phyloP scores from a whole-genome alignment of 53 echinoderm and acorn worm species.

The Mesocentrotus franciscanus region DNA sequence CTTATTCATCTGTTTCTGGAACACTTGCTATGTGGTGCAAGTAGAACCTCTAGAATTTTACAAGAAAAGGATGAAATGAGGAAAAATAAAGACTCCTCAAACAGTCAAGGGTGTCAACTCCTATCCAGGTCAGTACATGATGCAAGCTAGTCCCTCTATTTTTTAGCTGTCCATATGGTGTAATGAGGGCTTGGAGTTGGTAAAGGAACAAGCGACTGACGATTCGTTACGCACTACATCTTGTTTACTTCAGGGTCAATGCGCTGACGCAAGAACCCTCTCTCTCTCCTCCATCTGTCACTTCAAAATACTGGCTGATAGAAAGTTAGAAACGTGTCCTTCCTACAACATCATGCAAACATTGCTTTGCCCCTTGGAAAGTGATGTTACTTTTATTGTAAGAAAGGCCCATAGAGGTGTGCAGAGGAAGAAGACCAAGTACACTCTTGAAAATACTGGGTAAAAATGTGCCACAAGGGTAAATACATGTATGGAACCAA shows the following conservation, averaged over 20 bases:
- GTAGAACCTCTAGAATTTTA: not conserved
- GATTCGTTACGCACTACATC: slow-evolving; percentile 6
- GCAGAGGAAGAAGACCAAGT: too few species aligned
- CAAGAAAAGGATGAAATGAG: not conserved
- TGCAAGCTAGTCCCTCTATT: too few species aligned
- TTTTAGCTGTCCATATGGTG: slow-evolving; percentile 41
- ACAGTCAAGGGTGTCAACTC: not conserved
- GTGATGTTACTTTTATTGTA: too few species aligned
- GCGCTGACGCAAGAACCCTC: slow-evolving; percentile 36
- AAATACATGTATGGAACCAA: too few species aligned
- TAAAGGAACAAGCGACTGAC: not conserved
- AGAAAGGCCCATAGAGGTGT: too few species aligned
- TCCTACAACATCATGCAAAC: not conserved
- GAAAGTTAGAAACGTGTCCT: not conserved
- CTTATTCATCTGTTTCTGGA: not conserved
- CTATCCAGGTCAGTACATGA: not conserved
- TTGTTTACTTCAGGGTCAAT: slow-evolving; percentile 56
- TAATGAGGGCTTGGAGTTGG: not conserved
- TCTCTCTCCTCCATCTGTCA: not conserved
- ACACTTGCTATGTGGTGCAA: not conserved
- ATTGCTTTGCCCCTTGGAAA: too few species aligned
- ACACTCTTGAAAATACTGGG: too few species aligned
- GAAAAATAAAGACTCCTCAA: not conserved
- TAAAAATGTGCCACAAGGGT: too few species aligned
- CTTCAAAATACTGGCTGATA: not conserved